Conservation (phyloP, 1,140 invertebrate genomes). For the Drosophila lacteicornis region DNA sequence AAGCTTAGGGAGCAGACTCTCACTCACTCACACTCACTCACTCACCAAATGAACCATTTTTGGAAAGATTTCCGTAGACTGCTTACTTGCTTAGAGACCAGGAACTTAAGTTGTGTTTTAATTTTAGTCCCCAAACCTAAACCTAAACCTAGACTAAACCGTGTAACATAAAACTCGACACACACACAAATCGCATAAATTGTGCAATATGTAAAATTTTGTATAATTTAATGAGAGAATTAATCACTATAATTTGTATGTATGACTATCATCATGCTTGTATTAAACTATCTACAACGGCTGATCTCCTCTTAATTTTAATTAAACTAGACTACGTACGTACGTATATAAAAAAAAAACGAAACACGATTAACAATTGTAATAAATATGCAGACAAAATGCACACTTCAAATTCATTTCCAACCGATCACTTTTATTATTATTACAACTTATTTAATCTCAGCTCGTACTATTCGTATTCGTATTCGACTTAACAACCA, state of each 20-base stretch:
- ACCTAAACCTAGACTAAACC: not conserved
- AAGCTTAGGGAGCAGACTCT: conserved; percentile 8
- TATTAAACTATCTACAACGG: conserved; percentile 65
- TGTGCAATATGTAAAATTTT: conserved; percentile 73
- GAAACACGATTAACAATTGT: conserved; percentile 52
- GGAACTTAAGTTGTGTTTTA: conserved; percentile 52
- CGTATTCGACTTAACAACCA: conserved; percentile 49
- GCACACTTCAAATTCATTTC: conserved; percentile 61
- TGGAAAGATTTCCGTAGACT: conserved; percentile 74
- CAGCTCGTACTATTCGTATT: conserved; percentile 39
- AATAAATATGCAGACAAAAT: conserved; percentile 45
- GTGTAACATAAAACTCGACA: conserved; percentile 33
- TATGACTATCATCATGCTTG: conserved; percentile 45
- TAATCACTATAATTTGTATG: conserved; percentile 38
- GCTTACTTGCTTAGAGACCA: conserved; percentile 61
- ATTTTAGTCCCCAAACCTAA: conserved; percentile 17
- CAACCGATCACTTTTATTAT: conserved; percentile 47
- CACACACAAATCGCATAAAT: conserved; percentile 58
- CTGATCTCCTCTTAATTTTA: conserved; percentile 83
- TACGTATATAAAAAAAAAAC: not conserved
- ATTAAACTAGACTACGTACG: conserved; percentile 62
- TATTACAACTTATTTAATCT: conserved; percentile 36
- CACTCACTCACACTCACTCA: conserved; percentile 41
- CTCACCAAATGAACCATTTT: conserved; percentile 69
- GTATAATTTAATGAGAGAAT: conserved; percentile 51